Evolutionary conservation across 2,888 invertebrate species (phyloP), one percentile per base, ranked within the genome.

Genomic region (Eudasyphora cyanicolor): DNA sequence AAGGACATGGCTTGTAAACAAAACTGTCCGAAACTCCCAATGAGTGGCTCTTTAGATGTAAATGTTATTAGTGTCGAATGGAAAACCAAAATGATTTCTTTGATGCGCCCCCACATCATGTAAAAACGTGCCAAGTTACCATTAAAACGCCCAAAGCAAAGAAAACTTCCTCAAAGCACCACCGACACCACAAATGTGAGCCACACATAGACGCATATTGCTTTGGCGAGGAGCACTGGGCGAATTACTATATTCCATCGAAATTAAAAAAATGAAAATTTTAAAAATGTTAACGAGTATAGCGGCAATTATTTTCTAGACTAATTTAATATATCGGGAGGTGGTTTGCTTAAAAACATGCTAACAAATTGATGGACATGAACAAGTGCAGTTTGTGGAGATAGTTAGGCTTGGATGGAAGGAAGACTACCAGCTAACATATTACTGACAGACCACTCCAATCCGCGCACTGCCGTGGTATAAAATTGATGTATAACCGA

Each of bases 161-260:
- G 54, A 82, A 85, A 82, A 76, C 84, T 87, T 87, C 86, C 83
- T 86, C 85, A 77, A 81, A 87, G 73, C 77, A 80, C 83, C 29
- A 83, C 77, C 71, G 62, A 69, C 14, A 79, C 49, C 49, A 60
- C 75, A 57, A 35, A 38, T 45, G 17, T 14, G 0, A 71, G 54
- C 54, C 35, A 35, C 29, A 51, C 38, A 81, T 51, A 69, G 69
- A 49, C 2, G 42, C 19, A 67, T n/a, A 60, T 70, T 75, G 45
- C 42, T 57, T 51, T 60, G n/a, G 38, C 35, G 62, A n/a, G n/a
- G n/a, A n/a, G n/a, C n/a, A n/a, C n/a, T n/a, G n/a, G n/a, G n/a
- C n/a, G n/a, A n/a, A 51, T 76, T 76, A 32, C 32, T 32, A n/a
- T 32, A 45, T 45, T 83, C 70, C 77, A 67, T 69, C 62, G 79